Base-by-base conservation (phyloP, 2,888 invertebrate genomes). In the Morpho achilles region DNA sequence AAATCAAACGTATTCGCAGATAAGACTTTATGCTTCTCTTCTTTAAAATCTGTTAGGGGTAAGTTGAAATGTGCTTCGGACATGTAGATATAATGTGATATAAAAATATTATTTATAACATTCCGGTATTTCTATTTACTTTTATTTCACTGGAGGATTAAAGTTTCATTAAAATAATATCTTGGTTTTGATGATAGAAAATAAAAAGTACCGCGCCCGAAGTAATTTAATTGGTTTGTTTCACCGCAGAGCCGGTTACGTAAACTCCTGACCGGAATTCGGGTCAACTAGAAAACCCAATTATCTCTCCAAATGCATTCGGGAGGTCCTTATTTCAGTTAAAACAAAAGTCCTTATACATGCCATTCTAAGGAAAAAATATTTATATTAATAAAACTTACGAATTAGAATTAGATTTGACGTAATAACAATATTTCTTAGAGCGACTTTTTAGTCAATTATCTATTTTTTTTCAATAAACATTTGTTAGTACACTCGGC, bases 291-390 rank as follows among this genome's bases (percentile, higher is more conserved):
- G 58, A 43, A 53, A 60, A 62, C 59, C 47, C 59, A 56, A 62
- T 60, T 60, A 53, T 60, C 49, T 55, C 52, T 55, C 53, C 53
- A 58, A 58, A 60, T 62, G 56, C 62, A 56, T 47, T 56, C 50
- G 60, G 50, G 44, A 58, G 58, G 58, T 58, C 44, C 51, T 59
- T 53, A 53, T 41, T 46, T 7, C 47, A 22, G 8, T n/a, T 43
- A 43, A 41, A 47, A 53, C 43, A 40, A 46, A 42, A 51, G 22
- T 51, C 32, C 32, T 51, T 51, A 42, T 22, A 51, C 50, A 8
- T 7, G 43, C 3, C 16, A 43, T n/a, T 43, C 2, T 32, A 32
- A 7, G 43, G n/a, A 3, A 43, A 8, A 43, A 43, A 7, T 3
- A 43, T 0, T 43, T 43, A 9, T 8, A 7, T 9, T 7, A 43